Conservation (phyloP, 2,113 vertebrate genomes). For the Cavia aperea region DNA sequence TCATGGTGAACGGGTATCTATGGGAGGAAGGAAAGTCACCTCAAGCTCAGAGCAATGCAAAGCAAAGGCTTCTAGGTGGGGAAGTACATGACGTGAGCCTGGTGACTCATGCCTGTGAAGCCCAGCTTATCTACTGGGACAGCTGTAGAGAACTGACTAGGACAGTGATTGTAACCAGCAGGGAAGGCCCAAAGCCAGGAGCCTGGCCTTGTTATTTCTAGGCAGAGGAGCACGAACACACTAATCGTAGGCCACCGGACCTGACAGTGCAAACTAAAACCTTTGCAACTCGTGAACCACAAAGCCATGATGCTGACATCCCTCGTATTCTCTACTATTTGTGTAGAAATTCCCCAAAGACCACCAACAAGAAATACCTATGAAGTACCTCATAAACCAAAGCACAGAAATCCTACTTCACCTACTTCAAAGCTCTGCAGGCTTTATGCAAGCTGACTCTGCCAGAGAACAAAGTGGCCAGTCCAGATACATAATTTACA, state of each 20-base stretch:
- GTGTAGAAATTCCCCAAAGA: not conserved
- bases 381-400: not conserved
- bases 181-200: not conserved
- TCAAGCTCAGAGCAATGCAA: fast-evolving
- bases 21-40: not conserved
- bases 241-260: fast-evolving
- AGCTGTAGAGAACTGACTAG: not conserved
- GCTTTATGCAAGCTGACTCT: not conserved
- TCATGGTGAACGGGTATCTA: not conserved
- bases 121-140: not conserved
- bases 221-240: not conserved
- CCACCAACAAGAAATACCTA: not conserved
- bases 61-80: not conserved
- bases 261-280: not conserved
- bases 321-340: not conserved
- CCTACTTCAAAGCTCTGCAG: not conserved
- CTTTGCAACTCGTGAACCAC: not conserved
- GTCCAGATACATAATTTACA: not conserved
- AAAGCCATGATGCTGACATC: not conserved
- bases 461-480: not conserved
- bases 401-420: not conserved
- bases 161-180: not conserved
- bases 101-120: not conserved
- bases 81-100: not conserved
- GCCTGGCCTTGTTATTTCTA: not conserved